A percentile compares a stretch with the other conserved stretches of the same genome.
Evolutionary conservation across 1,140 invertebrate species (phyloP).

Genomic region (Panagrolaimus sp.): DNA sequence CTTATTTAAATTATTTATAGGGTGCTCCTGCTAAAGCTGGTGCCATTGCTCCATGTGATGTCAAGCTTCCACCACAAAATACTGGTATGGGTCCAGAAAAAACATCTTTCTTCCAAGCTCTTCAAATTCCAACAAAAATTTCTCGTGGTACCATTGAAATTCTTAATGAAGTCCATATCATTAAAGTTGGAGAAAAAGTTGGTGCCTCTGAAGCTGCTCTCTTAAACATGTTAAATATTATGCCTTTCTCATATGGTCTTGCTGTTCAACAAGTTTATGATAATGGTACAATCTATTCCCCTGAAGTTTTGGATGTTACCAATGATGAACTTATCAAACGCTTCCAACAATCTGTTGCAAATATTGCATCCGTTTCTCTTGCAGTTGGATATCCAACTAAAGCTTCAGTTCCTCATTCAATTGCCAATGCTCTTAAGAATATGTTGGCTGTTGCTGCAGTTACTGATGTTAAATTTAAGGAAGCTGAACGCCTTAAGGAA

Average conservation of each 20-base stretch:
- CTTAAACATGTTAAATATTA: constrained; percentile 99
- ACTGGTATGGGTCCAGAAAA: constrained; percentile 98
- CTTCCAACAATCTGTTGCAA: constrained; percentile 80
- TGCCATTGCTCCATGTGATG: constrained; percentile 88
- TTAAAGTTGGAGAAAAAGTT: constrained; percentile 93
- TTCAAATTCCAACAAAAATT: constrained; percentile 98
- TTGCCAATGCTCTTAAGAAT: constrained; percentile 96
- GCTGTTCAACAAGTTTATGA: constrained; percentile 85
- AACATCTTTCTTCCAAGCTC: constrained; percentile 99
- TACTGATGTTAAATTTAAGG: constrained; percentile 87
- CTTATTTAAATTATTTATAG: constrained; percentile 49
- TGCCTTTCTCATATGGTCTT: constrained; percentile 97
- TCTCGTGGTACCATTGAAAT: constrained; percentile 99
- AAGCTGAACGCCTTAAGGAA: constrained; percentile 71
- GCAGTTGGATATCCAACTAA: constrained; percentile 88
- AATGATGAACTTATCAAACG: constrained; percentile 82
- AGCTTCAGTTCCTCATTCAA: constrained; percentile 89
- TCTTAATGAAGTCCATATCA: constrained; percentile 87
- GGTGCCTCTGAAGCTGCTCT: constrained; percentile 96
- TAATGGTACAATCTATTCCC: constrained; percentile 92
- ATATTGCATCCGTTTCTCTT: constrained; percentile 87
- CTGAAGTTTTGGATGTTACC: constrained; percentile 93
- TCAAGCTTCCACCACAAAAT: constrained; percentile 94
- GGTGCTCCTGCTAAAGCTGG: constrained; percentile 66
- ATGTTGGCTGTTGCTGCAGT: constrained; percentile 87